Evolutionary conservation across 2,797 vertebrate genomes (phyloP), one percentile per base, ranked within the genome.

Genomic region (Xiphophorus birchmanni): DNA sequence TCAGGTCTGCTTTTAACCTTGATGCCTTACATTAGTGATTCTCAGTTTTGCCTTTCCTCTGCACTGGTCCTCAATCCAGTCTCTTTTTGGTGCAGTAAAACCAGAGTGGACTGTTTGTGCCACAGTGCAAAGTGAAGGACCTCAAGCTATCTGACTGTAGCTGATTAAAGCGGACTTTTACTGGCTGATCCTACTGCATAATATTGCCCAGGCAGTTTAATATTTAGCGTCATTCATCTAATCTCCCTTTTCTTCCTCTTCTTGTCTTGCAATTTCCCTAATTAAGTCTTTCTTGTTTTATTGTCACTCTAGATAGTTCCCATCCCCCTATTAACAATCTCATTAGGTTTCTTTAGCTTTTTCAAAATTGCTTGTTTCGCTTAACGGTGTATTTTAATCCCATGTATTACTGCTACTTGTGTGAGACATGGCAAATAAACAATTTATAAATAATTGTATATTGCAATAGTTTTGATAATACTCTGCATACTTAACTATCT

Each of bases 21-120:
- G 82, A 94, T 91, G 93, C 94, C 90, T 96, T 97, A 96, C 96
- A 96, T 94, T 82, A 76, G 83, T 86, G 63, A 76, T 88, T 86
- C 92, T 92, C 84, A 93, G 81, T 76, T 80, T 78, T 84, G 77
- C 84, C 84, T 88, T 84, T 85, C 73, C 77, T 91, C 90, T 76
- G 80, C 81, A 80, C 84, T 92, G 93, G 94, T 86, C 89, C 87
- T 88, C 23, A 26, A 26, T 54, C 86, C 78, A 87, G 85, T 84
- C 83, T 86, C 60, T 73, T 32, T 86, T 72, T 83, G 81, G 44
- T 89, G 80, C 83, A 86, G 56, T 77, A 82, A 74, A 85, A 89
- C 79, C 73, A 81, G 75, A 74, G 72, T 77, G 82, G 91, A 73
- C 82, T 73, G 44, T 90, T 45, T 84, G 72, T 84, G 75, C 73